Percentiles rank a stretch among this genome's conserved stretches.
phyloP scores from a whole-genome alignment of 2,797 vertebrate species.

The Paguma larvata region DNA sequence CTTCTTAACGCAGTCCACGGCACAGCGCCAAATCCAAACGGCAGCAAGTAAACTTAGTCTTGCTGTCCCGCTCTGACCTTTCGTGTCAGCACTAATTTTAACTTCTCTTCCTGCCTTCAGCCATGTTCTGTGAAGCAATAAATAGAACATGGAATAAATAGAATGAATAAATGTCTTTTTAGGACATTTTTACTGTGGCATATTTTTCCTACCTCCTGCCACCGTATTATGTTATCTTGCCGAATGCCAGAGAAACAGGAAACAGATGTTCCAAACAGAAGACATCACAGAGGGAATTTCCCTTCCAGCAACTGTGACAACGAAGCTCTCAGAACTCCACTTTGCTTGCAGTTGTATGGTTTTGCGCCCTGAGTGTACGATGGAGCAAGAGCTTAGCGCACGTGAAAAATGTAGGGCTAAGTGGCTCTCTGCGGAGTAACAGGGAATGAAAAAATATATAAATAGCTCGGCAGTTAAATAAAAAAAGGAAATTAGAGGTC shows the following conservation, averaged over 20 bases:
- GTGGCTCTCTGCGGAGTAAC: not conserved
- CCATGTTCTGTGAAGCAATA: conserved; percentile 78
- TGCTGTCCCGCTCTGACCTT: conserved; percentile 64
- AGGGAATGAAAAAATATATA: not conserved
- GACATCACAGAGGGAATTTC: conserved; percentile 77
- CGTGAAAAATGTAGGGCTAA: not conserved
- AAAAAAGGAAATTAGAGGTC: not conserved
- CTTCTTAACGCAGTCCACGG: not conserved
- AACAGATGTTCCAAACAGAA: conserved; percentile 80
- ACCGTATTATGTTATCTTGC: conserved; percentile 77
- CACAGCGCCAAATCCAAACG: conserved; percentile 61
- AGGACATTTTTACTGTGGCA: conserved; percentile 75
- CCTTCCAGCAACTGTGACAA: conserved; percentile 57
- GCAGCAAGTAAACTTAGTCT: not conserved
- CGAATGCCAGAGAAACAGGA: conserved; percentile 76
- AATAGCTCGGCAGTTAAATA: not conserved
- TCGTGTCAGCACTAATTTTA: conserved; percentile 68
- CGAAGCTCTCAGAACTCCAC: conserved; percentile 26
- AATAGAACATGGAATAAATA: conserved; percentile 72
- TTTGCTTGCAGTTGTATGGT: not conserved
- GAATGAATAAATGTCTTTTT: conserved; percentile 69
- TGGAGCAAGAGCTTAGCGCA: not conserved
- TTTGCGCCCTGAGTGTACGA: conserved; percentile 47
- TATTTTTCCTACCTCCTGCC: conserved; percentile 70
- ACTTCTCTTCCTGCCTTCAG: conserved; percentile 68